These are phyloP conservation scores for Elanoides forficatus DNA, from an alignment of 2,113 vertebrate genomes.

Conservation along the genomic window DNA sequence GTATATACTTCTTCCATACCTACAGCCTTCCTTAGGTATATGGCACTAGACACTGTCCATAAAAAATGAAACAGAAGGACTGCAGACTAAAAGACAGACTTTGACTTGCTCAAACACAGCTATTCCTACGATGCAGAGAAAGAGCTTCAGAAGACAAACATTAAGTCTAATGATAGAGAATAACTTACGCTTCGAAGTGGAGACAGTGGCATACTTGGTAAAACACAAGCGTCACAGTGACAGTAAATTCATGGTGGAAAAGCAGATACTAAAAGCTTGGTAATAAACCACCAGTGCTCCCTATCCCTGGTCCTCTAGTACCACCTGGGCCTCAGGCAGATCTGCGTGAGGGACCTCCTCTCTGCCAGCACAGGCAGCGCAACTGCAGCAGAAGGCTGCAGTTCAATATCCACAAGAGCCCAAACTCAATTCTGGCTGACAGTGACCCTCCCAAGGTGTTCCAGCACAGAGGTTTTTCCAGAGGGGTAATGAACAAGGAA, in stretches of 20 bases:
- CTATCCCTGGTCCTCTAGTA: too few relatives aligned
- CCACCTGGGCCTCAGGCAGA: background rate
- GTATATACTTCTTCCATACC: background rate
- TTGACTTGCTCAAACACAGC: background rate
- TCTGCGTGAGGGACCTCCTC: too few relatives aligned
- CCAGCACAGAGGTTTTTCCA: background rate
- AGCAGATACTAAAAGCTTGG: background rate
- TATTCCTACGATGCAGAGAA: background rate
- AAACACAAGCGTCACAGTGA: background rate
- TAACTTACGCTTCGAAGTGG: background rate
- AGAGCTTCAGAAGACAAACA: background rate
- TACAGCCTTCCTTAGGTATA: background rate
- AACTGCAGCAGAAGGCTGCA: accelerated
- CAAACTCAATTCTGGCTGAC: background rate
- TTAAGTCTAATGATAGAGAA: background rate
- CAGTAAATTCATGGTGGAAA: background rate
- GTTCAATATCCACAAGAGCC: background rate
- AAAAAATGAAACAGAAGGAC: background rate
- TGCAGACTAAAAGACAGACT: background rate
- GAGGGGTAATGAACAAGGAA: background rate
- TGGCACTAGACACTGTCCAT: background rate
- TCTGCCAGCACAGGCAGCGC: background rate
- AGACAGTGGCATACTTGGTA: background rate
- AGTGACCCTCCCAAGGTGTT: background rate
- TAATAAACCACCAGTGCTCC: background rate